Evolutionary conservation across 1,140 invertebrate species (phyloP).

Genomic region (Nautilus pompilius): DNA sequence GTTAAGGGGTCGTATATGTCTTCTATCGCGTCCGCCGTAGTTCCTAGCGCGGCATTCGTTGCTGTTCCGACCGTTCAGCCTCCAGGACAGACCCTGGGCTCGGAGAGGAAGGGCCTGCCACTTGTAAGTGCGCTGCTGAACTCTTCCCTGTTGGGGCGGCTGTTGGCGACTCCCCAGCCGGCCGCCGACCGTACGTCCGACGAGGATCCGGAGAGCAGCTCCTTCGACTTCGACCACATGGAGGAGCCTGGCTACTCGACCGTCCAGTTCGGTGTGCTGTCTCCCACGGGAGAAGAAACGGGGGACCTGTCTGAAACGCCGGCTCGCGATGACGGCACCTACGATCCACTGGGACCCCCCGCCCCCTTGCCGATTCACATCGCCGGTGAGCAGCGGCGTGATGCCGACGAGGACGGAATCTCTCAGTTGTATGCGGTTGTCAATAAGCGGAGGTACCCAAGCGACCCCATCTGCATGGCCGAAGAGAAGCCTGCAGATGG

Average conservation of each 20-base stretch:
- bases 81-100: slow-evolving; percentile 17
- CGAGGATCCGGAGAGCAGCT: slow-evolving; percentile 45
- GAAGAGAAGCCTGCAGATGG: too few relatives aligned
- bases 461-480: too few relatives aligned
- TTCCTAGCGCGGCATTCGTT: slow-evolving; percentile 31
- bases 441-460: too few relatives aligned
- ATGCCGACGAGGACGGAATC: too few relatives aligned
- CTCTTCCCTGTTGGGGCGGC: slow-evolving; percentile 21
- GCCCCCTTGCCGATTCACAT: too few relatives aligned
- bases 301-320: too few relatives aligned
- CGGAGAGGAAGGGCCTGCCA: slow-evolving; percentile 18
- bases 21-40: slow-evolving; percentile 32
- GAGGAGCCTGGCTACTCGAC: slow-evolving; percentile 31
- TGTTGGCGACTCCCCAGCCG: slow-evolving; percentile 12
- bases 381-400: too few relatives aligned
- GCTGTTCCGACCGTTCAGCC: slow-evolving; percentile 36
- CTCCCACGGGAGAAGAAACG: not conserved
- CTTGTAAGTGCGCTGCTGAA: slow-evolving; percentile 23
- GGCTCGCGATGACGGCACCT: too few relatives aligned
- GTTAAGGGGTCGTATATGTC: too few relatives aligned
- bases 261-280: not conserved
- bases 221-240: slow-evolving; percentile 46
- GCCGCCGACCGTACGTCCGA: slow-evolving; percentile 19
- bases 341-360: too few relatives aligned
- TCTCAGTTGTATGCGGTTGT: too few relatives aligned